Conservation (phyloP, 1,140 invertebrate species). For the Drosophila melanogaster region Release_6_plus_ISO1_MT NT_033777.3:14016501-14017000, state of each 20-base stretch:
- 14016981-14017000: constrained; percentile 37
- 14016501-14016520: constrained; percentile 58
- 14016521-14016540: constrained; percentile 32
- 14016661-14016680: constrained; percentile 83
- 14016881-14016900: constrained; percentile 33
- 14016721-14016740: constrained; percentile 21
- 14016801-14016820: constrained; percentile 5
- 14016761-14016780: not conserved
- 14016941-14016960: constrained; percentile 48
- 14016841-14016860: constrained; percentile 11
- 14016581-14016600: constrained; percentile 44
- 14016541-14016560: constrained; percentile 38
- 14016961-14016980: constrained; percentile 48
- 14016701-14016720: constrained; percentile 18
- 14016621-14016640: constrained; percentile 83
- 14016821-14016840: constrained; percentile 42
- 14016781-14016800: too few species aligned
- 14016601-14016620: constrained; percentile 67
- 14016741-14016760: constrained; percentile 28
- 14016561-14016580: constrained; percentile 57
- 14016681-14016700: constrained; percentile 64
- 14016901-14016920: constrained; percentile 45
- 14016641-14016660: constrained; percentile 82
- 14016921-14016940: constrained; percentile 48
- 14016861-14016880: constrained; percentile 34